Percentiles rank a stretch among this genome's conserved stretches.
These are phyloP conservation scores for Lanistes nyassanus DNA, from an alignment of 1,140 invertebrate species.

Conservation along the genomic window DNA sequence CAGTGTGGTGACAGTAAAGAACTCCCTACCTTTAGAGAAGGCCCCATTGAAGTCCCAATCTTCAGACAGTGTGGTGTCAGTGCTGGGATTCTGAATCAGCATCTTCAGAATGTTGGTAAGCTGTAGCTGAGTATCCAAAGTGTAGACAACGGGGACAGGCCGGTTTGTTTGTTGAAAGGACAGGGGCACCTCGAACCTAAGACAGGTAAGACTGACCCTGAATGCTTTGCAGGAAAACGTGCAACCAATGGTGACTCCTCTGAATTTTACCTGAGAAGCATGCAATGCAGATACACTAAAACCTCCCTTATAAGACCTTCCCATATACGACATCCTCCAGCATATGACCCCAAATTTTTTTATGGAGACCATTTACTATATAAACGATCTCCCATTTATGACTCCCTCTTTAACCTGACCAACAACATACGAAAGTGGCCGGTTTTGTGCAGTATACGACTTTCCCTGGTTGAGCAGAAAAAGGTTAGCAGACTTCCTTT, in stretches of 20 bases:
- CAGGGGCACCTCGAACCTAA: slow-evolving; percentile 67
- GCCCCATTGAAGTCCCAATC: slow-evolving; percentile 63
- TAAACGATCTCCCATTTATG: no score
- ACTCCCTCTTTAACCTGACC: no score
- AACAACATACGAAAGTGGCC: no score
- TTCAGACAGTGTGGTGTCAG: slow-evolving; percentile 46
- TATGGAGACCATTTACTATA: no score
- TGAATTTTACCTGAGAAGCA: no score
- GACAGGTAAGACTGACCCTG: slow-evolving; percentile 7
- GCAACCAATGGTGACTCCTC: neutral
- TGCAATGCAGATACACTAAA: no score
- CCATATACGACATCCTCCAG: no score
- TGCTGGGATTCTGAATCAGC: slow-evolving; percentile 62
- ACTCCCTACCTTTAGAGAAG: slow-evolving; percentile 51
- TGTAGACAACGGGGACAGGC: slow-evolving; percentile 68
- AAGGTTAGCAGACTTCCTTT: no score
- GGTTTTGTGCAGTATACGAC: no score
- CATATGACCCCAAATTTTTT: no score
- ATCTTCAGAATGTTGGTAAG: slow-evolving; percentile 64
- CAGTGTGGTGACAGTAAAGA: slow-evolving; percentile 30
- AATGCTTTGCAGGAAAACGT: neutral
- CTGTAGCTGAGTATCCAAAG: slow-evolving; percentile 69
- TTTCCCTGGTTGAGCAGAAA: no score
- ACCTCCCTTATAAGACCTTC: no score
- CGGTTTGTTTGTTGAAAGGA: slow-evolving; percentile 68